phyloP scores from a whole-genome alignment of 2,888 invertebrate species.

The Stenodema calcarata region DNA sequence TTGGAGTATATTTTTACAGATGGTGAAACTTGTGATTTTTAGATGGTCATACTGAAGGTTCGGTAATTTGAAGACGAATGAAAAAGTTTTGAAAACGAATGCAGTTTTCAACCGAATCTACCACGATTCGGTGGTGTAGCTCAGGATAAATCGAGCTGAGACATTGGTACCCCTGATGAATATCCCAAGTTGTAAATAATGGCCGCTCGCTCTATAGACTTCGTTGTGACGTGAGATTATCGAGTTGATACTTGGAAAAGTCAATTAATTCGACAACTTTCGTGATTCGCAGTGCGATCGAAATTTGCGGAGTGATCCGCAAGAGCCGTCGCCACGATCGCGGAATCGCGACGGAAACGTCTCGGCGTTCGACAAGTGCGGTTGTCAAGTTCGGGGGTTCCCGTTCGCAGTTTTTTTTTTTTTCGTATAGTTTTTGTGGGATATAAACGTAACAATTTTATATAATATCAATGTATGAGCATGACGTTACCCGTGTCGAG shows the following conservation, averaged over 20 bases:
- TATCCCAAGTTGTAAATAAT: constrained; percentile 24
- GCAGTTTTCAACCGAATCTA: too few relatives aligned
- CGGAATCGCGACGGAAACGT: neutral
- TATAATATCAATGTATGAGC: constrained; percentile 51
- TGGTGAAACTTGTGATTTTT: too few relatives aligned
- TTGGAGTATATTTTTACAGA: too few relatives aligned
- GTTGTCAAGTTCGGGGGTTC: neutral
- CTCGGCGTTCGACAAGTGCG: neutral
- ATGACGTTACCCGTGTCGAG: constrained; percentile 70
- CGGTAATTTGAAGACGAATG: too few relatives aligned
- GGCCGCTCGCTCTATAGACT: neutral
- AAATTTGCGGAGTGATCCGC: neutral
- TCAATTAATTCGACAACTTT: too few relatives aligned
- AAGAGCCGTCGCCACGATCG: neutral
- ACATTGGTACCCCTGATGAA: too few relatives aligned
- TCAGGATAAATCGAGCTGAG: too few relatives aligned
- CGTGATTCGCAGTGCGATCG: neutral
- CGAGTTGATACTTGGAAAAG: too few relatives aligned
- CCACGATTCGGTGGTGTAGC: too few relatives aligned
- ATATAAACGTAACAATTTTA: neutral
- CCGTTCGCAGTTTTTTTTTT: neutral
- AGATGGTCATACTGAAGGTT: too few relatives aligned
- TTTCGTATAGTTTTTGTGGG: neutral
- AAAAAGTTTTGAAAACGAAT: too few relatives aligned
- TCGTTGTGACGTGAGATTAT: too few relatives aligned